A percentile compares a stretch with the other conserved stretches of the same genome.
Evolutionary conservation across 2,113 vertebrate species (phyloP).

Genomic region (Cromileptes altivelis): DNA sequence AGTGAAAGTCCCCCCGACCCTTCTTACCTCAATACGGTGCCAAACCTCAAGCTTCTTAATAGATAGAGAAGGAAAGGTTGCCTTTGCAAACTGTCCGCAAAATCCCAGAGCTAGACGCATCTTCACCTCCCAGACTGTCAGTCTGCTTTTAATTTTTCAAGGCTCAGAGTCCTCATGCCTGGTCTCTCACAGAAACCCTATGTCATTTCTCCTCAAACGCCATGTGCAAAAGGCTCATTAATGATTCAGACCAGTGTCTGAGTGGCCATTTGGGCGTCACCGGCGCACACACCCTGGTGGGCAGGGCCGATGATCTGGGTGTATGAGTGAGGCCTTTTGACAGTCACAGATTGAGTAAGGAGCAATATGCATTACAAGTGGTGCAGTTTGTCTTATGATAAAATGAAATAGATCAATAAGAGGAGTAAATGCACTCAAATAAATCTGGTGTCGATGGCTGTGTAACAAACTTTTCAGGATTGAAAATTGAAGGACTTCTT

Average conservation of each 20-base stretch:
- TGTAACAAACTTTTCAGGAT: background rate
- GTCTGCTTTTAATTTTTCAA: conserved; percentile 63
- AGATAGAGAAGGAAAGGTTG: conserved; percentile 54
- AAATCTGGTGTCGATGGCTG: background rate
- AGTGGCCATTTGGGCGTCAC: conserved; percentile 64
- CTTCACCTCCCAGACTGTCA: conserved; percentile 59
- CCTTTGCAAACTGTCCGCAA: conserved; percentile 68
- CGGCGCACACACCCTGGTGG: conserved; percentile 34
- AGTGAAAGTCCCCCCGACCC: background rate
- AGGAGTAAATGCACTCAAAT: background rate
- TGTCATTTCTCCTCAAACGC: conserved; percentile 69
- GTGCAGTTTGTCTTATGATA: background rate
- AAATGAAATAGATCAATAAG: background rate
- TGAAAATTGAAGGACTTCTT: background rate
- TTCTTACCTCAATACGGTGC: conserved; percentile 55
- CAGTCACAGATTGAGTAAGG: background rate
- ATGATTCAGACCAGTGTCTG: conserved; percentile 79
- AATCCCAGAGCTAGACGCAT: conserved; percentile 77
- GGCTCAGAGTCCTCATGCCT: conserved; percentile 30
- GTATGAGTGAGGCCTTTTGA: background rate
- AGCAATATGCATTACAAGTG: background rate
- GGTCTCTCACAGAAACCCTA: conserved; percentile 46
- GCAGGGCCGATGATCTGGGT: conserved; percentile 34
- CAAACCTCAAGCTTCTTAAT: conserved; percentile 33
- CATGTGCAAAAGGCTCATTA: conserved; percentile 77